phyloP scores from a whole-genome alignment of 1,140 invertebrate species.

The Heliconius hewitsoni region DNA sequence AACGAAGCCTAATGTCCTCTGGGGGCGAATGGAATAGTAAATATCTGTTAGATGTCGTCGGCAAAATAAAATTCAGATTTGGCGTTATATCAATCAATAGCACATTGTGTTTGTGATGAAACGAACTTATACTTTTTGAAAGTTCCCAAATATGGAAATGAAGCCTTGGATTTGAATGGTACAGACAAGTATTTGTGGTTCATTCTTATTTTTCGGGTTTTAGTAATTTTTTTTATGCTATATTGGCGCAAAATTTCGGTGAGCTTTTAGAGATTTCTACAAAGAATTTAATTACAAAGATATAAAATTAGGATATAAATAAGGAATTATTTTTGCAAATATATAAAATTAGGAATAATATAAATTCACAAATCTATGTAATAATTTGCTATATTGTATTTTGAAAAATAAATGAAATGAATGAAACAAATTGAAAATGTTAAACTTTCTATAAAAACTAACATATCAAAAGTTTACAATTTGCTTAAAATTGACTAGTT shows the following conservation, averaged over 20 bases:
- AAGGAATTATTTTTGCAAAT: no score
- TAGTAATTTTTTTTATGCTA: not conserved
- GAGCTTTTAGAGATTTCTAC: no score
- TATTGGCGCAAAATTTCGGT: no score
- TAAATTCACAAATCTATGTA: no score
- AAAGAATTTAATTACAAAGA: no score
- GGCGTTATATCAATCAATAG: slow-evolving; percentile 7
- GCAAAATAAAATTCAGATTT: slow-evolving; percentile 16
- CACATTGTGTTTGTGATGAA: slow-evolving; percentile 6
- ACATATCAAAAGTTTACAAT: not conserved
- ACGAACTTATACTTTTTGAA: not conserved
- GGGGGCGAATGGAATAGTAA: slow-evolving; percentile 16
- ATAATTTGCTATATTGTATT: no score
- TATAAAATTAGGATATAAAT: no score
- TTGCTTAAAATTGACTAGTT: not conserved
- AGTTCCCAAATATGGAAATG: not conserved
- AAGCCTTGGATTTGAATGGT: not conserved
- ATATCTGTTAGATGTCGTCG: slow-evolving; percentile 8
- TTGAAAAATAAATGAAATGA: no score
- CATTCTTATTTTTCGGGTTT: not conserved
- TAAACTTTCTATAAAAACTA: no score
- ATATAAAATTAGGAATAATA: no score
- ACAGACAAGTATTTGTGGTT: not conserved
- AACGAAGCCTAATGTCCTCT: slow-evolving; percentile 18
- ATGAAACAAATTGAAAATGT: no score